phyloP scores from a whole-genome alignment of 2,797 vertebrate genomes.

The Lepus townsendii region DNA sequence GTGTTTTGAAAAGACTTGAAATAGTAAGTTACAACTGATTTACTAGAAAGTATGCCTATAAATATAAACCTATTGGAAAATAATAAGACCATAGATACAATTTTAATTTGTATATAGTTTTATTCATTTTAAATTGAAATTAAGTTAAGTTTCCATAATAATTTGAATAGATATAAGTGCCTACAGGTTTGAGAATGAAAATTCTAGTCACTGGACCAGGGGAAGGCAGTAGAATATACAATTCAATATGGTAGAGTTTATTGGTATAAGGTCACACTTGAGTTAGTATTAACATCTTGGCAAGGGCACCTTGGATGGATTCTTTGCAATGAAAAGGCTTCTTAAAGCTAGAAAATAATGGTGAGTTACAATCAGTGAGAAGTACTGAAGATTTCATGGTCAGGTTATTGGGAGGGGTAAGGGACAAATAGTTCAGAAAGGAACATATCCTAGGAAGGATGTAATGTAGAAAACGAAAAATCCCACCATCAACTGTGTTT shows the following conservation, averaged over 20 bases:
- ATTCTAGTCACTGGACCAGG: background rate
- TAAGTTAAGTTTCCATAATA: background rate
- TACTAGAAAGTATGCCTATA: background rate
- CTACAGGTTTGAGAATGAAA: background rate
- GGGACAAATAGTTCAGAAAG: background rate
- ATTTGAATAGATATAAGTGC: background rate
- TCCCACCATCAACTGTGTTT: background rate
- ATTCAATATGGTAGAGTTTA: background rate
- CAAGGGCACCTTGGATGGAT: background rate
- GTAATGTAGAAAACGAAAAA: background rate
- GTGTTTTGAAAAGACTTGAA: background rate
- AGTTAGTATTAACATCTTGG: conserved; percentile 17
- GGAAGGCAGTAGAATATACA: background rate
- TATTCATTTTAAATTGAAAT: background rate
- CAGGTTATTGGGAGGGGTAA: background rate
- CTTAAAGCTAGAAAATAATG: background rate
- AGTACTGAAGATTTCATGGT: background rate
- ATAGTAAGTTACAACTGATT: background rate
- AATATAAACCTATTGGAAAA: background rate
- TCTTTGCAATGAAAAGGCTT: background rate
- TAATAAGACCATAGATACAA: background rate
- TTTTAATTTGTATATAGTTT: conserved; percentile 1
- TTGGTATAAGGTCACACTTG: background rate
- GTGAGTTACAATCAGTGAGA: background rate
- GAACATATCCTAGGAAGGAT: background rate